Evolutionary conservation across 2,888 invertebrate genomes (phyloP).

Genomic region (Cloeon dipterum): DNA sequence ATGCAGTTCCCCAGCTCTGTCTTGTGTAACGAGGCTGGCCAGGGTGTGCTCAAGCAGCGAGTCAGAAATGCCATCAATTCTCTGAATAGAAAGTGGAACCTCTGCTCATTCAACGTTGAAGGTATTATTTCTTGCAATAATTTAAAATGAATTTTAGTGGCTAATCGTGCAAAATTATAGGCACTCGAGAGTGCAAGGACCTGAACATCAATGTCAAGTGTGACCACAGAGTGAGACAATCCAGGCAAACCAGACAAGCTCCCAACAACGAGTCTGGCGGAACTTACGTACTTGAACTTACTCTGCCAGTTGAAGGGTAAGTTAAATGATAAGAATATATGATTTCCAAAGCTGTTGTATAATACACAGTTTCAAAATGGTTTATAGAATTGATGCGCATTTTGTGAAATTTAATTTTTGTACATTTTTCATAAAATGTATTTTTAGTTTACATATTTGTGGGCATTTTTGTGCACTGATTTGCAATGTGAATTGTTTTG

Average conservation of each 20-base stretch:
- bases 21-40: conserved; percentile 85
- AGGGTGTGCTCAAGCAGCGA: conserved; percentile 72
- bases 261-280: conserved; percentile 40
- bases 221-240: conserved; percentile 51
- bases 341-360: too few relatives aligned
- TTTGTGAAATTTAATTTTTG: too few relatives aligned
- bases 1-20: conserved; percentile 95
- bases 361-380: too few relatives aligned
- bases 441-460: too few relatives aligned
- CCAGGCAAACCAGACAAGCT: too few relatives aligned
- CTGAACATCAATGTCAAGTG: conserved; percentile 79
- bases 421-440: too few relatives aligned
- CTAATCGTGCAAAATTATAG: conserved; percentile 14
- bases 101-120: conserved; percentile 77
- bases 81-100: conserved; percentile 87
- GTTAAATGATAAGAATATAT: too few relatives aligned
- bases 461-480: too few relatives aligned
- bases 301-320: conserved; percentile 71
- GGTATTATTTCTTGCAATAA: too few relatives aligned
- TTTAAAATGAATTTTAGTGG: background rate
- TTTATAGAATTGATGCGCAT: too few relatives aligned
- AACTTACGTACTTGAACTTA: conserved; percentile 58
- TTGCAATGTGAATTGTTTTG: too few relatives aligned
- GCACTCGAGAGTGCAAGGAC: conserved; percentile 68
- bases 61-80: conserved; percentile 74